Base-by-base conservation (phyloP, 2,888 invertebrate genomes). In the Ophion obscuratus region DNA sequence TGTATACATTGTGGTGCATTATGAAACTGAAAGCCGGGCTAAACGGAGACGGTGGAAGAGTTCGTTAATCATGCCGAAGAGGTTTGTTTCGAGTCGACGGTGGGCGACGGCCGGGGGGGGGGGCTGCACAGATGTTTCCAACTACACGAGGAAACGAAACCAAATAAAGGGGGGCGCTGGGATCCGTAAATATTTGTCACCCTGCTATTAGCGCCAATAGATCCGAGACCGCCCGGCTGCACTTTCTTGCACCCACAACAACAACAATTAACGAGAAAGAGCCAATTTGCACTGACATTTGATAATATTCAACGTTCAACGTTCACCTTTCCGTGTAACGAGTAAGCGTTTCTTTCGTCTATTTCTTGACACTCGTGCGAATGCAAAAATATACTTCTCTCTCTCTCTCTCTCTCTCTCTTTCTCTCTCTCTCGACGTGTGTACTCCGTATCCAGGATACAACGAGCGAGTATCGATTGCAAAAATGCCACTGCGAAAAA, bases 191-290 rank as follows among this genome's bases (percentile, higher is more conserved):
- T 74, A 74, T 62, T 75, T 85, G 83, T 85, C 83, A 66, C 70
- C 67, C 36, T 53, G 75, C 80, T 87, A 86, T 82, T 87, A 82
- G 86, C 80, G 27, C 78, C 86, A 64, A 84, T 84, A 70, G 71
- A 84, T 78, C 71, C 31, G 4, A 3, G 4, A 31, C 31, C 31
- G 31, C 4, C 3, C 31, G 31, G 47, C 17, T 14, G 53, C 53
- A 53, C 53, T 53, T 14, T 17, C 53, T 5, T 17, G 1, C 14
- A 17, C 53, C 5, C 17, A 14, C 1, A 17, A 53, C 14, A 53
- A 53, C 5, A 14, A 53, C 2, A 14, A 47, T 14, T 11, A 53
- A 53, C 53, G 53, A 40, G 9, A 40, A 40, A 40, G 9, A 7
- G 40, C 40, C 40, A 9, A 40, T 40, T 40, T 6, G 1, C 40